Evolutionary conservation across 2,888 invertebrate genomes (phyloP), one percentile per base, ranked within the genome.

Genomic region (Isotomurus palustris): DNA sequence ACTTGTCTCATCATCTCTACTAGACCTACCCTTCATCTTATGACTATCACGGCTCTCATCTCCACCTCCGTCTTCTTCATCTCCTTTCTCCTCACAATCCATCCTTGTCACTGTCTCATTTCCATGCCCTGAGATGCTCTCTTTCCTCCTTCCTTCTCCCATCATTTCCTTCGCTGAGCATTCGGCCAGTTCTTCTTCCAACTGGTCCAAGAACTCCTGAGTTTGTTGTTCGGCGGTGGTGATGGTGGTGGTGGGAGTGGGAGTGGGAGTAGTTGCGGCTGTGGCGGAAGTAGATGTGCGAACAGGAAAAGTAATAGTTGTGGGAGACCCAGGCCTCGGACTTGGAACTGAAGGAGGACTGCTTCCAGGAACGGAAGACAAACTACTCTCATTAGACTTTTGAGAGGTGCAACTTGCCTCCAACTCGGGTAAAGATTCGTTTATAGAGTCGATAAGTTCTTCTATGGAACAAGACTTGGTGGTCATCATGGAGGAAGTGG

Each of bases 371-470:
- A 28, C 28, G 5, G 47, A 28, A 12, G 62, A 62, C 53, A 58
- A 55, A 35, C 62, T 58, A 44, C 58, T 49, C 14, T 28, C 62
- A 53, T 53, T 40, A 32, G 55, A 48, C 36, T 62, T 62, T 22
- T 40, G 50, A 43, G 55, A 44, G 27, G 48, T 36, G 27, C 32
- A 38, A 25, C 28, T 25, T 12, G 65, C 60, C 36, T 65, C 65
- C 38, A 65, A 40, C 41, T 60, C 65, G n/a, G 65, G 65, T 32
- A 65, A 43, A 48, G 53, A 52, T 44, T 65, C 65, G 47, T 65
- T 65, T 49, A 65, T 65, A 21, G 62, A 65, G 47, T 65, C 62
- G 45, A 65, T 65, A 45, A 65, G 51, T 40, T 62, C 62, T 44
- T 62, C 65, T 36, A 62, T 65, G 40, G 65, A 65, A 50, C 59